Evolutionary conservation across 2,113 vertebrate genomes (phyloP).

Genomic region (Corvus moneduloides): DNA sequence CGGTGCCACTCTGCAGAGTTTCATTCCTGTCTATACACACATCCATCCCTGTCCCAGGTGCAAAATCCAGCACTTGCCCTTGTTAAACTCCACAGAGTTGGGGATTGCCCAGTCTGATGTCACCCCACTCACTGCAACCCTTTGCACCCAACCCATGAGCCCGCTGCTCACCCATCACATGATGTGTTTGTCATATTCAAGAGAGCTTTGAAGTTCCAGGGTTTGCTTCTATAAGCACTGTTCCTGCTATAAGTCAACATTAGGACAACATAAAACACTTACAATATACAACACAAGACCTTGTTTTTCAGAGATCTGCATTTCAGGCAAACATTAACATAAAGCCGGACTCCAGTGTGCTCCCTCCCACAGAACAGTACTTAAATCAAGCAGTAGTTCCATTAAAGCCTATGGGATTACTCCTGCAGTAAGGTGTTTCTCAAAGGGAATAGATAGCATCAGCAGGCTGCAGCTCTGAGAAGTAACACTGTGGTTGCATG

Average conservation of each 20-base stretch:
- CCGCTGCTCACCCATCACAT: background rate
- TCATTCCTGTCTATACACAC: background rate
- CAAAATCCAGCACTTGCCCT: background rate
- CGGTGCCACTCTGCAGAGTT: too few species aligned
- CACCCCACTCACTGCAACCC: background rate
- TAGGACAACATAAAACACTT: background rate
- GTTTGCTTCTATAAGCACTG: background rate
- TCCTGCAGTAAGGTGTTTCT: background rate
- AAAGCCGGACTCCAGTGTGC: background rate
- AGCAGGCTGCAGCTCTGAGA: background rate
- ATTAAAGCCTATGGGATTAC: background rate
- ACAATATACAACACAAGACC: background rate
- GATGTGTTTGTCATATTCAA: background rate
- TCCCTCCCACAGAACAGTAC: background rate
- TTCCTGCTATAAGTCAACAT: background rate
- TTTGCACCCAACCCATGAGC: accelerated
- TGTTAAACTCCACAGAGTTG: background rate
- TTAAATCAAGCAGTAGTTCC: background rate
- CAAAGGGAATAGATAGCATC: background rate
- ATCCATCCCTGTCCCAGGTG: too few species aligned
- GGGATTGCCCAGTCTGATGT: background rate
- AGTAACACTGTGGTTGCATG: background rate
- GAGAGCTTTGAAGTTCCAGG: background rate
- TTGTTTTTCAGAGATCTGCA: background rate
- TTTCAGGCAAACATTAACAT: background rate